Evolutionary conservation across 2,888 invertebrate species (phyloP), one percentile per base, ranked within the genome.

Genomic region (Panopea generosa): DNA sequence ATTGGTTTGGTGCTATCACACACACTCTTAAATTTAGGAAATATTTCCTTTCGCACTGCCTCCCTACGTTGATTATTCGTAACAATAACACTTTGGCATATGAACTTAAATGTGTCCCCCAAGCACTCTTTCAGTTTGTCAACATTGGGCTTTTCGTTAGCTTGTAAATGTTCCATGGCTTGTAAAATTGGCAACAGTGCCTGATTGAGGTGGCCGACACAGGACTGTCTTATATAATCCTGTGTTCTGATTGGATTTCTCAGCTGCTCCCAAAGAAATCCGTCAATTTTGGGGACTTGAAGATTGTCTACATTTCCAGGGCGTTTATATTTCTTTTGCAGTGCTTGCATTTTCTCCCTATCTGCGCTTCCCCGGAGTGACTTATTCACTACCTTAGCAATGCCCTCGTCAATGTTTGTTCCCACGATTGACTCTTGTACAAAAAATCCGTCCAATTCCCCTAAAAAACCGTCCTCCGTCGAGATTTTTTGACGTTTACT

Each of bases 71-170:
- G 38, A 2, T n/a, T 20, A 16, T 62, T 70, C 11, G 27, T 47
- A 2, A 24, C 2, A n/a, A 33, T 22, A 20, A 62, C 38, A n/a
- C 22, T 4, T 2, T 26, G 27, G 16, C 38, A 52, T 1, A 70
- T 6, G 2, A 70, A 22, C 33, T 55, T 70, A n/a, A 70, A 62
- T 2, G 53, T n/a, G 38, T 70, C 70, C n/a, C 22, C 26, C 6
- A 62, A 24, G 11, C 20, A 26, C 20, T 53, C 33, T 29, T 26
- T 62, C 6, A 45, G 22, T 45, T 53, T 40, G 45, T 29, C 27
- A n/a, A n/a, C n/a, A n/a, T n/a, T n/a, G n/a, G n/a, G n/a, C n/a
- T n/a, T n/a, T n/a, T n/a, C n/a, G n/a, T n/a, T n/a, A n/a, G n/a
- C n/a, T n/a, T n/a, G n/a, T n/a, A n/a, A n/a, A n/a, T n/a, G n/a